A percentile compares a stretch with the other conserved stretches of the same genome.
Conservation (phyloP, 2,113 vertebrate genomes). For the Theropithecus gelada region DNA sequence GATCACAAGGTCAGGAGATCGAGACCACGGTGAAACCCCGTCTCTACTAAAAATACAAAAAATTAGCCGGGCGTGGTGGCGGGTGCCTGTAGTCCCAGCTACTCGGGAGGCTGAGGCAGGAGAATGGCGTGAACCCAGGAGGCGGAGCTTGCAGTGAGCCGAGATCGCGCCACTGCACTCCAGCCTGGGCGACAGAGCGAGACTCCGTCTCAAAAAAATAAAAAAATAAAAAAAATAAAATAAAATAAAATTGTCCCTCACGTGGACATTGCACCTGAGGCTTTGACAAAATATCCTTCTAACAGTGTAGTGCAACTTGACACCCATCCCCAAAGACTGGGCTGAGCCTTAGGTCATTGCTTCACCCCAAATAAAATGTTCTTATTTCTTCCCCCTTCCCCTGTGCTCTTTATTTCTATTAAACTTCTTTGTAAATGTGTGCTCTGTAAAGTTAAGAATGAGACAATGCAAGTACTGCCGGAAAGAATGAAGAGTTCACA, state of each 20-base stretch:
- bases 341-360: conserved; percentile 65
- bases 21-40: no score
- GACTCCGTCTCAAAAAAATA: no score
- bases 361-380: conserved; percentile 76
- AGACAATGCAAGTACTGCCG: conserved; percentile 36
- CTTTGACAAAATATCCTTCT: conserved; percentile 40
- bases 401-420: not conserved
- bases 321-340: conserved; percentile 2
- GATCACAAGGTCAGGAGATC: no score
- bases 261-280: conserved; percentile 41
- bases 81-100: no score
- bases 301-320: conserved; percentile 56
- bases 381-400: conserved; percentile 52
- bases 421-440: conserved; percentile 56
- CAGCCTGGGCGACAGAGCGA: no score
- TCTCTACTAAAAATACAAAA: no score
- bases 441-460: conserved; percentile 42
- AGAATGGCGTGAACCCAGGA: no score
- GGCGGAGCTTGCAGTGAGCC: no score
- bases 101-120: no score
- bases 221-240: no score
- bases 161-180: no score
- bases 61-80: no score
- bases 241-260: conserved; percentile 74
- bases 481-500: conserved; percentile 62